These are phyloP conservation scores for Schizopygopsis pylzovi DNA, from an alignment of 2,797 vertebrate species.

Conservation along the genomic window DNA sequence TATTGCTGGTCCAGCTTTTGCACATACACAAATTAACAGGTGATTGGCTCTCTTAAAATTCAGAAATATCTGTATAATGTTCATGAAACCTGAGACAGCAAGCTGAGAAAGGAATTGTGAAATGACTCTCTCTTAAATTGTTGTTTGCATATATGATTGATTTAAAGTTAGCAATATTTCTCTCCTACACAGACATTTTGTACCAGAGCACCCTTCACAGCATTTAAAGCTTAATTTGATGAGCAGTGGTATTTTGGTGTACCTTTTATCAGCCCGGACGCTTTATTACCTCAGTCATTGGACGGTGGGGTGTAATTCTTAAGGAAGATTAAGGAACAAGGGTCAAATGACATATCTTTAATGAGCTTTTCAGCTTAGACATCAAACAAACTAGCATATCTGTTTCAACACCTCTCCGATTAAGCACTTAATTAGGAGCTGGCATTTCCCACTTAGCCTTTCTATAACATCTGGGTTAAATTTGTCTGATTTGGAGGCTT, in stretches of 20 bases:
- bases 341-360: constrained; percentile 58
- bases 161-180: neutral
- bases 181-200: neutral
- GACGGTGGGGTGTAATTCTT: constrained; percentile 48
- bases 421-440: constrained; percentile 60
- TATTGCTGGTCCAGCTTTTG: neutral
- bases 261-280: constrained; percentile 25
- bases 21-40: neutral
- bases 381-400: constrained; percentile 56
- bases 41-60: neutral
- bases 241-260: constrained; percentile 38
- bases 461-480: constrained; percentile 64
- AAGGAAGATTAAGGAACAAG: constrained; percentile 43
- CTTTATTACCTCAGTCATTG: constrained; percentile 42
- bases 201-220: neutral
- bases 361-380: constrained; percentile 57
- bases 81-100: neutral
- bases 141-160: neutral
- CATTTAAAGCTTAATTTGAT: constrained; percentile 19
- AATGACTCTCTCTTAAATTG: neutral
- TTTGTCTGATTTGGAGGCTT: constrained; percentile 65
- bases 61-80: neutral
- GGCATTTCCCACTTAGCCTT: constrained; percentile 64
- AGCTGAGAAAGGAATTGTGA: neutral
- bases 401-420: constrained; percentile 48